Conservation (phyloP, 2,797 vertebrate genomes). For the Lepus oiostolus region DNA sequence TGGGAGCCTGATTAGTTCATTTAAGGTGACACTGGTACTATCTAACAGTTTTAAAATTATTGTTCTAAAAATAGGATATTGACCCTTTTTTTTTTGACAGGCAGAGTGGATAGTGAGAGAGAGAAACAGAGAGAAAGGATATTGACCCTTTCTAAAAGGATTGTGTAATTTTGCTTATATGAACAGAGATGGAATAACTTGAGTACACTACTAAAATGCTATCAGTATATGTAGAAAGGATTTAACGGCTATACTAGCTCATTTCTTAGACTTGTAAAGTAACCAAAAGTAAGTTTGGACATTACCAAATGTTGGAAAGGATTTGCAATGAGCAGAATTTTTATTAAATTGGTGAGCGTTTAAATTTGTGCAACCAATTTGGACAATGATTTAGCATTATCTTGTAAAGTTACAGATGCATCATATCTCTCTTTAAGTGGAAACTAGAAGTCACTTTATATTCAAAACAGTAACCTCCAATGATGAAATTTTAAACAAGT, state of each 20-base stretch:
- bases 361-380: not conserved
- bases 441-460: not conserved
- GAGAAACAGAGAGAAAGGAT: not conserved
- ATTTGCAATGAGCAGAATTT: not conserved
- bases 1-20: slow-evolving; percentile 27
- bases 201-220: not conserved
- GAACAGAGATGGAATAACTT: not conserved
- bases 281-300: not conserved
- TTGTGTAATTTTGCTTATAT: not conserved
- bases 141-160: slow-evolving; percentile 11
- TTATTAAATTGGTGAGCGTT: not conserved
- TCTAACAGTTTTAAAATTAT: not conserved
- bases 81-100: not conserved
- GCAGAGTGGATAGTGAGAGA: no score
- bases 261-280: not conserved
- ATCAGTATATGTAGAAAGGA: not conserved
- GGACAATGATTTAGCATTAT: not conserved
- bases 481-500: not conserved
- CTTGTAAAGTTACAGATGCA: not conserved
- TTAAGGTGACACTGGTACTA: slow-evolving; percentile 29
- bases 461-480: not conserved
- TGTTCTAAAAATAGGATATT: slow-evolving; percentile 44
- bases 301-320: not conserved
- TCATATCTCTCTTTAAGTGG: not conserved
- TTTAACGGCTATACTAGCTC: not conserved